A percentile compares a stretch with the other conserved stretches of the same genome.
Conservation (phyloP, 2,888 invertebrate genomes). For the Eudemis profundana region DNA sequence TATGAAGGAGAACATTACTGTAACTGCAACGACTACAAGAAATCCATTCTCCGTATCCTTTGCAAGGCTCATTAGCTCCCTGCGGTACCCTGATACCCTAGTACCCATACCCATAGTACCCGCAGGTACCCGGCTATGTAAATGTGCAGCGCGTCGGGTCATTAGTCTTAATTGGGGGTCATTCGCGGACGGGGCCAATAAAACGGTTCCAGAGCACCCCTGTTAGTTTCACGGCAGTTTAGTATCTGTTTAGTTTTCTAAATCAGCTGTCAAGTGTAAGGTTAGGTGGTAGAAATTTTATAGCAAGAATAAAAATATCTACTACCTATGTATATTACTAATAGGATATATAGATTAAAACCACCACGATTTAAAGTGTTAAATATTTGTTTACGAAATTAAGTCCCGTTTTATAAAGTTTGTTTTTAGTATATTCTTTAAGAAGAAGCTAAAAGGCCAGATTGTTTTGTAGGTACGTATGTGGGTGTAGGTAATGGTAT, state of each 20-base stretch:
- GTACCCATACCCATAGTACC: conserved; percentile 5
- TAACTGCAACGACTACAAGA: conserved; percentile 13
- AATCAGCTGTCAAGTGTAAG: conserved; percentile 8
- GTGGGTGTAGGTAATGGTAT: no score
- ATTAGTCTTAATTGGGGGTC: conserved; percentile 84
- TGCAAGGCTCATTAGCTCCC: conserved; percentile 25
- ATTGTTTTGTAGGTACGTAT: no score
- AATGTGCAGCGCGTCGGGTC: conserved; percentile 62
- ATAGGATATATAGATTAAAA: no score
- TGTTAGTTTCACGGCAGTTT: conserved; percentile 45
- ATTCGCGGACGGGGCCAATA: conserved; percentile 78
- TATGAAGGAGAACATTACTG: neutral
- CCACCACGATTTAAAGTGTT: no score
- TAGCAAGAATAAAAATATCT: no score
- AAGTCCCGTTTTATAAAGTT: no score
- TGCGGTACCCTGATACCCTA: conserved; percentile 1
- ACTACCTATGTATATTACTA: no score
- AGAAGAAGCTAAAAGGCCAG: no score
- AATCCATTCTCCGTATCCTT: conserved; percentile 21
- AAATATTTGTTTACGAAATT: no score
- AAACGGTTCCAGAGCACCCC: conserved; percentile 71
- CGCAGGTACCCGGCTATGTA: conserved; percentile 31
- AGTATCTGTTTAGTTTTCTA: conserved; percentile 21
- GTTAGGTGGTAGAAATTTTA: no score
- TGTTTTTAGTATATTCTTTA: no score